Conservation (phyloP, 1,140 invertebrate species). For the Anastatus disparis region DNA sequence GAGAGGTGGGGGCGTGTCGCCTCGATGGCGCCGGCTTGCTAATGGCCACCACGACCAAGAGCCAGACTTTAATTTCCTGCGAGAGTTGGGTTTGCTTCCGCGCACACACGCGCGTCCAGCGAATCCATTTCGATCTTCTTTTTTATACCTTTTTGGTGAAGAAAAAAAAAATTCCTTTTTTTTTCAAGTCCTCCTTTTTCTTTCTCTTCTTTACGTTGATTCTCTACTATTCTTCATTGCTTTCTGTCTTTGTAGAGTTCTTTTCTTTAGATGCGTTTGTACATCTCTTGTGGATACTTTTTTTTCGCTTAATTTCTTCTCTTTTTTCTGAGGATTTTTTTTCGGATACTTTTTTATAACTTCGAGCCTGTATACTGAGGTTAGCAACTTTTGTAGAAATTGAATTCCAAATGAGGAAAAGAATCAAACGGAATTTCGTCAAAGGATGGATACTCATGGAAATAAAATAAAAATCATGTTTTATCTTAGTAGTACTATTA, state of each 20-base stretch:
- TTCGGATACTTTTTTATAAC: neutral
- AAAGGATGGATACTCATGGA: neutral
- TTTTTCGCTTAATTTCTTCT: constrained; percentile 4
- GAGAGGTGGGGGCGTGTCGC: constrained; percentile 64
- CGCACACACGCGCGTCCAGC: constrained; percentile 59
- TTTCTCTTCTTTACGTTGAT: constrained; percentile 35
- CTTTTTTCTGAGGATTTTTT: neutral
- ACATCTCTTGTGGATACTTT: constrained; percentile 9
- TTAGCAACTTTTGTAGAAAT: constrained; percentile 13
- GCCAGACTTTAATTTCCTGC: constrained; percentile 69
- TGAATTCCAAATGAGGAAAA: constrained; percentile 30
- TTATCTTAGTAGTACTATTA: too few relatives aligned
- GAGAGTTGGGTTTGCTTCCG: constrained; percentile 58
- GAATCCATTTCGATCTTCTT: constrained; percentile 54
- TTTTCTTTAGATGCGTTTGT: constrained; percentile 36
- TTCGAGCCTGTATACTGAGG: neutral
- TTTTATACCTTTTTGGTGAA: too few relatives aligned
- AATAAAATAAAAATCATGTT: too few relatives aligned
- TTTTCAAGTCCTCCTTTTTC: constrained; percentile 39
- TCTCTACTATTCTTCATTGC: constrained; percentile 17
- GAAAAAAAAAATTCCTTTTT: constrained; percentile 57
- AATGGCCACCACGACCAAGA: constrained; percentile 66
- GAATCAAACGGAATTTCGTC: neutral
- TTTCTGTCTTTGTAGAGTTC: constrained; percentile 14
- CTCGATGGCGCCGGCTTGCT: constrained; percentile 68